Base-by-base conservation (phyloP, 37 sponge, comb jelly and placozoan species). In the Beroe ovata region DNA sequence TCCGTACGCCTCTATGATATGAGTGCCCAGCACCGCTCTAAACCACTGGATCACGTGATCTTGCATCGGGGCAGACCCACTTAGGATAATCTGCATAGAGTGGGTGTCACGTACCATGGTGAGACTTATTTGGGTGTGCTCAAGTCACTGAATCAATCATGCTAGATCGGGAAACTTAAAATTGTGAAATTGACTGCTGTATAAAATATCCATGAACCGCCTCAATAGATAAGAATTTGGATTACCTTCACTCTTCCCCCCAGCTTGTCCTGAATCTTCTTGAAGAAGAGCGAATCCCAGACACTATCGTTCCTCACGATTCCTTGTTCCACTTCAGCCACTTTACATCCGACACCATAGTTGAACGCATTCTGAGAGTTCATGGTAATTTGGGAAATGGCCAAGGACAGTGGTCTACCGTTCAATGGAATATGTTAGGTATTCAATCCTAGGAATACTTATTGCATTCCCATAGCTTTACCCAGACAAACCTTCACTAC, bases 1-100 rank as follows among this genome's bases (percentile, higher is more conserved):
- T 14, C 89, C 89, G 61, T 88, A 88, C 29, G 38, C 89, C 62
- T 88, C 89, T 0, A 88, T 60, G 35, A 88, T 89, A 38, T 88
- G n/a, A 3, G 22, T 37, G 20, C 62, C 89, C 60, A 88, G 35
- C 8, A 88, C 60, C 36, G 62, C 89, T 60, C 61, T 60, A 29
- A 88, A 60, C 89, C 60, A 60, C 61, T 88, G 61, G 1, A 60
- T 60, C 36, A 60, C 62, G 22, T 88, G 60, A 20, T 11, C 60
- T 32, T 60, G 62, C 0, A 88, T 60, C 16, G 89, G 30, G 61
- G 89, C 89, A 11, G 89, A 88, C 6, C 89, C 89, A 33, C 60
- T 60, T 37, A 88, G 30, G 32, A 88, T 60, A 4, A 88, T 61
- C 89, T 77, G 38, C 18, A 36, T 58, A 19, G 59, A 18, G 59